These are phyloP conservation scores for Exocentrus adspersus DNA, from an alignment of 2,888 invertebrate species.

Conservation along the genomic window DNA sequence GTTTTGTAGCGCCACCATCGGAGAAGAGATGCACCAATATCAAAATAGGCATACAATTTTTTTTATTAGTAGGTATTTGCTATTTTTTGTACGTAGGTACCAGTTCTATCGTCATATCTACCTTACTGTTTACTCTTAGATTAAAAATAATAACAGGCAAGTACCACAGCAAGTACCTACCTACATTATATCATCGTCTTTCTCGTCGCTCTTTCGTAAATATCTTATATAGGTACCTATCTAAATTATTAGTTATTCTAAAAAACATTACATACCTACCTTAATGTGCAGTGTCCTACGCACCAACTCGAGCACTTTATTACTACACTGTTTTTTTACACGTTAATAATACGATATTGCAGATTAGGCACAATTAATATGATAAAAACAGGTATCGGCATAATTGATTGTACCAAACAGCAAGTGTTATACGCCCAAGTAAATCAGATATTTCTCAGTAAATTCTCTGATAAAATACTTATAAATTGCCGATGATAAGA, in stretches of 20 bases:
- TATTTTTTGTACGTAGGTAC: too few species aligned
- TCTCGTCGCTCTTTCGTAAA: too few species aligned
- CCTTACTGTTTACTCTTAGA: too few species aligned
- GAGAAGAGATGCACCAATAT: too few species aligned
- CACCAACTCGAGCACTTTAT: constrained; percentile 2
- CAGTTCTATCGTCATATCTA: too few species aligned
- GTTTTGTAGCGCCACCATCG: too few species aligned
- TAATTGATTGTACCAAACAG: constrained; percentile 8
- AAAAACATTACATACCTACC: background rate
- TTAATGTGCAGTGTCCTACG: background rate
- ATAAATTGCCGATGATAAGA: constrained; percentile 9
- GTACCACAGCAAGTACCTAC: too few species aligned
- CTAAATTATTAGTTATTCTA: too few species aligned
- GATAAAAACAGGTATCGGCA: constrained; percentile 8
- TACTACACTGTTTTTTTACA: constrained; percentile 1
- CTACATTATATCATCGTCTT: background rate
- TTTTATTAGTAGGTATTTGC: too few species aligned
- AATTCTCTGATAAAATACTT: constrained; percentile 7
- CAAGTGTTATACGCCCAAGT: background rate
- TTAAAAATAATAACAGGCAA: too few species aligned
- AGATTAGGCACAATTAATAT: constrained; percentile 7
- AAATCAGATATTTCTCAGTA: constrained; percentile 19
- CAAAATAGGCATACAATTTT: too few species aligned
- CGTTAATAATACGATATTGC: constrained; percentile 2
- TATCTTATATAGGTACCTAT: background rate